Evolutionary conservation across 2,888 invertebrate species (phyloP).

Genomic region (Acheta domesticus): DNA sequence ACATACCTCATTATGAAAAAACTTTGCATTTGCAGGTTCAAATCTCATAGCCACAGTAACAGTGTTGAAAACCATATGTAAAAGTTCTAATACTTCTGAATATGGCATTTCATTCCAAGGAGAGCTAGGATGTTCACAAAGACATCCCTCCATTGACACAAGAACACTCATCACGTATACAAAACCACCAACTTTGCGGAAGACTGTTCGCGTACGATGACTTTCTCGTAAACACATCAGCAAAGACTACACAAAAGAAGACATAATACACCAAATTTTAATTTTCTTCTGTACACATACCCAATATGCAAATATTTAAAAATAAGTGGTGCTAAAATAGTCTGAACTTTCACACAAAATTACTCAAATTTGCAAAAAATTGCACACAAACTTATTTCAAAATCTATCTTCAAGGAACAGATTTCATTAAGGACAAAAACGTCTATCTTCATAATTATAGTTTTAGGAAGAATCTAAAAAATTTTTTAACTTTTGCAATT

Average conservation of each 20-base stretch:
- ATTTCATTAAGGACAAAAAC: too few relatives aligned
- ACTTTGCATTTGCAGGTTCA: constrained; percentile 98
- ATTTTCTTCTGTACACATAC: too few relatives aligned
- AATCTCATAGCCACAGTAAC: constrained; percentile 97
- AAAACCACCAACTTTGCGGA: constrained; percentile 96
- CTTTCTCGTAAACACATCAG: constrained; percentile 89
- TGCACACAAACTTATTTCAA: too few relatives aligned
- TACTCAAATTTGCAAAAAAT: too few relatives aligned
- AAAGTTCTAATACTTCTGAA: constrained; percentile 67
- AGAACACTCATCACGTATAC: constrained; percentile 95
- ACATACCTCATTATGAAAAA: constrained; percentile 88
- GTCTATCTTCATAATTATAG: too few relatives aligned
- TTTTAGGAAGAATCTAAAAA: too few relatives aligned
- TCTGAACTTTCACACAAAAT: too few relatives aligned
- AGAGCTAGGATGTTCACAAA: constrained; percentile 53
- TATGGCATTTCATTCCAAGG: constrained; percentile 49
- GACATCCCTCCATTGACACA: constrained; percentile 82
- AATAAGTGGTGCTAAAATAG: too few relatives aligned
- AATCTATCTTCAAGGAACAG: too few relatives aligned
- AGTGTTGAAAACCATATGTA: constrained; percentile 89
- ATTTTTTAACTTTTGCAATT: too few relatives aligned
- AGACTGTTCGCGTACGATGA: constrained; percentile 92
- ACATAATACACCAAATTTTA: not conserved
- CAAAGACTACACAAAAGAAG: constrained; percentile 56
- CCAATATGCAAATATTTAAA: too few relatives aligned